Evolutionary conservation across 2,113 vertebrate genomes (phyloP).

Genomic region (Calyptommatus sinebrachiatus): DNA sequence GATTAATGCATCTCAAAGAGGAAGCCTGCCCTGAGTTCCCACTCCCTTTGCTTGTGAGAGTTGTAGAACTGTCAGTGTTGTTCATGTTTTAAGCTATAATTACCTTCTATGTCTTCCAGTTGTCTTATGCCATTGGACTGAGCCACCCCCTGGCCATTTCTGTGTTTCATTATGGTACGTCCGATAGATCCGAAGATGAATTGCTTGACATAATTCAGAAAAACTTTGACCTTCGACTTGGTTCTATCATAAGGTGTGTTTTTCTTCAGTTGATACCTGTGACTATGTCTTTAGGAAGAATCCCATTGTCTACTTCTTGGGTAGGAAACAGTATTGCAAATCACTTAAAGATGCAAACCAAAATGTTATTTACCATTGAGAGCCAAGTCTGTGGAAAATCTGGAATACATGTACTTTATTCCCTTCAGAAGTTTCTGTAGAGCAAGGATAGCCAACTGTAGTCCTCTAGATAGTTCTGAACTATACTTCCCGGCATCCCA

Average conservation of each 20-base stretch:
- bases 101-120: constrained; percentile 56
- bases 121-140: constrained; percentile 81
- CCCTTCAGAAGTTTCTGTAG: too few species aligned
- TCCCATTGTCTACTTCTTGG: neutral
- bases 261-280: neutral
- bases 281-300: neutral
- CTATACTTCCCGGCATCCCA: too few species aligned
- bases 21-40: too few species aligned
- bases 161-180: constrained; percentile 83
- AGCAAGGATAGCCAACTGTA: too few species aligned
- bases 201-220: constrained; percentile 81
- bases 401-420: too few species aligned
- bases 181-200: constrained; percentile 78
- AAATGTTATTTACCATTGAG: too few species aligned
- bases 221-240: constrained; percentile 83
- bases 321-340: neutral
- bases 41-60: too few species aligned
- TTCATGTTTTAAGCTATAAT: neutral
- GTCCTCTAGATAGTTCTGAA: too few species aligned
- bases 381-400: too few species aligned
- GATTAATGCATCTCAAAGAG: too few species aligned
- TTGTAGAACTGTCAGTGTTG: neutral
- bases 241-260: constrained; percentile 79
- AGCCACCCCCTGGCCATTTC: constrained; percentile 82
- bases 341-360: too few species aligned